These are phyloP conservation scores for Chaitophorus viminalis DNA, from an alignment of 2,888 invertebrate genomes.

Conservation along the genomic window DNA sequence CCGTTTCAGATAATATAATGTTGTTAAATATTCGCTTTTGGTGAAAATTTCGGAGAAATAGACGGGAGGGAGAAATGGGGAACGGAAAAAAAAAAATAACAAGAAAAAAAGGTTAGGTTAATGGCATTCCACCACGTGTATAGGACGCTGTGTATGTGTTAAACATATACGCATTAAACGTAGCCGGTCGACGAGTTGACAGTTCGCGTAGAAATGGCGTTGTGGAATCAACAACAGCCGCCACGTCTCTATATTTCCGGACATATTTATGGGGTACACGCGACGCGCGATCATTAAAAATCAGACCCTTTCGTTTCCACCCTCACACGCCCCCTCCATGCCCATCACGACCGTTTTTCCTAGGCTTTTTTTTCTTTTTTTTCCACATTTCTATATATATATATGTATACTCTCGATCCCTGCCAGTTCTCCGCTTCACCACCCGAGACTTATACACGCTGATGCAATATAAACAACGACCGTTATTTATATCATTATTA, in stretches of 20 bases:
- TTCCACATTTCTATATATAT: too few species aligned
- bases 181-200: conserved; percentile 31
- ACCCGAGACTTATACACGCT: neutral
- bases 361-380: neutral
- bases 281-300: conserved; percentile 48
- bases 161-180: neutral
- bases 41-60: neutral
- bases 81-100: neutral
- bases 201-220: conserved; percentile 2
- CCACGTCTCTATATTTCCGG: conserved; percentile 14
- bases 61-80: neutral
- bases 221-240: conserved; percentile 18
- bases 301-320: neutral
- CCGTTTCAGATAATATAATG: neutral
- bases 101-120: conserved; percentile 1
- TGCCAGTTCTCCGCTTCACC: neutral
- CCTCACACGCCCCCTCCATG: neutral
- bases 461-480: neutral
- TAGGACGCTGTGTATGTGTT: neutral
- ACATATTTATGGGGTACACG: conserved; percentile 28
- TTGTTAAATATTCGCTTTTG: neutral
- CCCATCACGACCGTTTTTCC: neutral
- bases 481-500: conserved; percentile 23
- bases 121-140: neutral
- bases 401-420: neutral